Base-by-base conservation (phyloP, 2,797 vertebrate genomes). In the Rousettus madagascariensis region DNA sequence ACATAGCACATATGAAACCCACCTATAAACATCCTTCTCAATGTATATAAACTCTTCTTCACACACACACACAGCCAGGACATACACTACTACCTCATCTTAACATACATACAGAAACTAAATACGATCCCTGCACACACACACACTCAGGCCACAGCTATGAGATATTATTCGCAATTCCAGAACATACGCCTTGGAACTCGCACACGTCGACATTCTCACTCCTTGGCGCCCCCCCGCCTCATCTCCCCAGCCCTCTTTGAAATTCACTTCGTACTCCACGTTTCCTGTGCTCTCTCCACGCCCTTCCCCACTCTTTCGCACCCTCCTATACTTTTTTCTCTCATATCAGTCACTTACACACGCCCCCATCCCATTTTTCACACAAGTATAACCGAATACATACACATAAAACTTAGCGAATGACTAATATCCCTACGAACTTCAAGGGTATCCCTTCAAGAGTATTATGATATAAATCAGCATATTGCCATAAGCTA, bases 1-100 rank as follows among this genome's bases (percentile, higher is more conserved):
- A 16, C 15, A 24, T 0, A n/a, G 11, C 59, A 57, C 19, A 2
- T 43, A 0, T 9, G 57, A 26, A 2, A 11, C n/a, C 49, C 7
- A 71, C 15, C 8, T 46, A 3, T 59, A 30, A 74, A 72, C 8
- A 61, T 5, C 51, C 26, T 33, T 75, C 65, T 72, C 8, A 28
- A 8, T 55, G 49, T 4, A 1, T 16, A 11, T 16, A n/a, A 9
- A n/a, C 26, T 38, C 13, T 46, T 77, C 15, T 61, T 33, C 51
- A 57, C 15, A n/a, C 12, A 51, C 17, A 74, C 4, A 28, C 9
- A 65, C 11, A 6, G 8, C 19, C 19, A 49, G 17, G 12, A 36
- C 8, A 30, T 1, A 26, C 15, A n/a, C 3, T 33, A 22, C 16
- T 17, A 59, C 8, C 4, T 78, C 61, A 24, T 38, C 19, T 26